phyloP scores from a whole-genome alignment of 2,888 invertebrate species.

The Balanococcus diminutus region DNA sequence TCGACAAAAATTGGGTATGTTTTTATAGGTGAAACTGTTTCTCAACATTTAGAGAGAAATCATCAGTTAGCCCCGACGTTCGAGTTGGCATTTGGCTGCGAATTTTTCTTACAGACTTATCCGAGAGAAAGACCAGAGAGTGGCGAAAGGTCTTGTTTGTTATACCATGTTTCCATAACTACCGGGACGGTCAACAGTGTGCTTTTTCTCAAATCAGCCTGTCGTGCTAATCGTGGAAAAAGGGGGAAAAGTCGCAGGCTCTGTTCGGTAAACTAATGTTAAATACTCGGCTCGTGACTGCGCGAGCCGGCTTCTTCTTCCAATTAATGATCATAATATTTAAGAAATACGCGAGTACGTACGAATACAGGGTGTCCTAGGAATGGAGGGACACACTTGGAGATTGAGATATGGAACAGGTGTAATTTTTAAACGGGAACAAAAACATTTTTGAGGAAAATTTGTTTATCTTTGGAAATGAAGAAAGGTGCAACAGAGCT shows the following conservation, averaged over 20 bases:
- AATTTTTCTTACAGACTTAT: neutral
- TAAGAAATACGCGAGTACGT: too few relatives aligned
- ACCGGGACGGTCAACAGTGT: neutral
- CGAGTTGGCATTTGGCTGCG: neutral
- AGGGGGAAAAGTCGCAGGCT: neutral
- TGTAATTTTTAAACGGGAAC: too few relatives aligned
- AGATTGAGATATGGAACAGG: too few relatives aligned
- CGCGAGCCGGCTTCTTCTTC: neutral
- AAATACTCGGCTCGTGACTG: neutral
- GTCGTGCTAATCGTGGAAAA: neutral
- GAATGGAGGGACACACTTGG: too few relatives aligned
- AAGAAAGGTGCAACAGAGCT: too few relatives aligned
- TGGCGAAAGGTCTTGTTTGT: slow-evolving; percentile 1
- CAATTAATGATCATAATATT: neutral
- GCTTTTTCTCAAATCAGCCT: neutral
- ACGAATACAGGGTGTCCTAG: too few relatives aligned
- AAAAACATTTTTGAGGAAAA: too few relatives aligned
- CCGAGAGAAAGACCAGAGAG: neutral
- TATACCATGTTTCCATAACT: slow-evolving; percentile 15
- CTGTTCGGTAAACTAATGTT: neutral
- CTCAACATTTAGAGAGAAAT: neutral
- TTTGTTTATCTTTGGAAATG: too few relatives aligned
- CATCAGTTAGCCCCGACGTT: too few relatives aligned
- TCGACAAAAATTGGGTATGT: neutral
- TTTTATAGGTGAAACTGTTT: neutral